Base-by-base conservation (phyloP, 2,113 vertebrate species). In the Euleptes europaea region DNA sequence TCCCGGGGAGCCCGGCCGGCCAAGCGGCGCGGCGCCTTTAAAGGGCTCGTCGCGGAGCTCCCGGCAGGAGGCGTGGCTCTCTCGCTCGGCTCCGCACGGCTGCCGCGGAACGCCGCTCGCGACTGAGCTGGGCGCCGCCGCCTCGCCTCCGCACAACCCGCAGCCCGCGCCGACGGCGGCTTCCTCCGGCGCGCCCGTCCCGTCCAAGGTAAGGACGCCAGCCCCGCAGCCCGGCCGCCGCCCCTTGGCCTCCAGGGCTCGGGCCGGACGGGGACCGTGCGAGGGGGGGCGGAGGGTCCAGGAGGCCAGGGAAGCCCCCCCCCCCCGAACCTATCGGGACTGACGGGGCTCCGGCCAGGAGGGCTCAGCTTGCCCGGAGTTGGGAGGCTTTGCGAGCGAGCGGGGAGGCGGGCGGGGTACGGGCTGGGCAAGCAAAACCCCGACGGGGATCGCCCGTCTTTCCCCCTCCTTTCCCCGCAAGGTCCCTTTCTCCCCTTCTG, bases 21-120 rank as follows among this genome's bases (percentile, higher is more conserved):
- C n/a, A 93, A 67, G 78, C 76, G 89, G 74, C 87, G 88, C 95
- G 91, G 94, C 90, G 84, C 90, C 96, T 97, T 96, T 97, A 97
- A 97, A 94, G 93, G 91, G 60, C 71, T 92, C 92, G 92, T 92
- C 89, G 85, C 73, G 88, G 88, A 78, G 66, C 90, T 96, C 95
- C 97, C 96, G 89, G 96, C 94, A 96, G 97, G 97, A 97, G 98
- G 98, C 98, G 97, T 97, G 97, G 96, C 98, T 94, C 95, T 91
- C 95, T 74, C 80, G 89, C 90, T 87, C 81, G 85, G 69, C 74
- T 2, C 82, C 63, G 86, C 33, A 83, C 40, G 54, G 63, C 12
- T 60, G 12, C 85, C 23, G 77, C n/a, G 2, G 82, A 78, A 84
- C 3, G 80, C 88, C 7, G 82, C 86, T 42, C 72, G 90, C 93